Conservation (phyloP, 1,140 invertebrate species). For the Trachymyrmex cornetzi region DNA sequence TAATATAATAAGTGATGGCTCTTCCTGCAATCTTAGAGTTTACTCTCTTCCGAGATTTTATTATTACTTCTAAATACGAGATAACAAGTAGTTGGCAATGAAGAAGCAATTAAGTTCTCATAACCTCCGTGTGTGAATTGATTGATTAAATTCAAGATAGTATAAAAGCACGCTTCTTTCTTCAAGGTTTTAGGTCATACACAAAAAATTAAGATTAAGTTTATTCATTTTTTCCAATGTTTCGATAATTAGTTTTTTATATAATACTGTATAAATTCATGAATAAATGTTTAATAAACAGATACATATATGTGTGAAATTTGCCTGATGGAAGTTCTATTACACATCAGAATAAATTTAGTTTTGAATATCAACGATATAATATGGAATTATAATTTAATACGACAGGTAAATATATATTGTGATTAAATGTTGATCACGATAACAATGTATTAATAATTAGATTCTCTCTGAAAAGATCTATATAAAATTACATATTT, state of each 20-base stretch:
- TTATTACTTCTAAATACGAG: not conserved
- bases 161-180: not conserved
- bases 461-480: not conserved
- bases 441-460: not conserved
- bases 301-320: not conserved
- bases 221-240: not conserved
- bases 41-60: not conserved
- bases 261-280: not conserved
- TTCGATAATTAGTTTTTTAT: not conserved
- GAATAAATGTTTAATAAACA: not conserved
- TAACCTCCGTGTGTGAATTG: not conserved
- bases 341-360: not conserved
- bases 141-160: conserved; percentile 3
- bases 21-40: not conserved
- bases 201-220: not conserved
- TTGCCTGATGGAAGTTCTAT: not conserved
- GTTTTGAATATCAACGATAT: not conserved
- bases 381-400: conserved; percentile 6
- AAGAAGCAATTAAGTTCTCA: conserved; percentile 14
- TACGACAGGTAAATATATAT: not conserved
- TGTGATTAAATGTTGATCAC: not conserved
- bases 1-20: not conserved
- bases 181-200: not conserved
- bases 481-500: not conserved
- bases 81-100: conserved; percentile 34